phyloP scores from a whole-genome alignment of 1,140 invertebrate genomes.

The Diuraphis noxia region DNA sequence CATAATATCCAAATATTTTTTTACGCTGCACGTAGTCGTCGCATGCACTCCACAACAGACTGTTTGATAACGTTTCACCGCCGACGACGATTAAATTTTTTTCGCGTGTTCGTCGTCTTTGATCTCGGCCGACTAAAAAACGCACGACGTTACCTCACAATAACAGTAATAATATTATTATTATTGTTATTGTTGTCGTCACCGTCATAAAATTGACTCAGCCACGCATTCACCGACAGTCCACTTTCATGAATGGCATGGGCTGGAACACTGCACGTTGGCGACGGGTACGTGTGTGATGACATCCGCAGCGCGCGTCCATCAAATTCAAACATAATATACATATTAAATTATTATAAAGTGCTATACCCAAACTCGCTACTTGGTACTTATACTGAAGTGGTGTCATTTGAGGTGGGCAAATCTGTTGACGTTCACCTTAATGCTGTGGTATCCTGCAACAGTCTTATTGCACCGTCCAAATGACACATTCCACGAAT shows the following conservation, averaged over 20 bases:
- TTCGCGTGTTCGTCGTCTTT: background rate
- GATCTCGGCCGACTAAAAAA: background rate
- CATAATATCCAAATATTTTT: too few species aligned
- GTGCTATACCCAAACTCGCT: background rate
- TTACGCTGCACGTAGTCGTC: too few species aligned
- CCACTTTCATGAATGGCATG: conserved; percentile 50
- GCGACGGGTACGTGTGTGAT: conserved; percentile 41
- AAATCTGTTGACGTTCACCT: background rate
- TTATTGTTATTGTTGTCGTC: background rate
- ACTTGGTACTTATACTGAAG: background rate
- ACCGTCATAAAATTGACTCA: background rate
- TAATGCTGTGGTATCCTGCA: background rate
- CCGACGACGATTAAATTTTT: background rate
- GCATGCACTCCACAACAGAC: background rate
- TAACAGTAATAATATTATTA: background rate
- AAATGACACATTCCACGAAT: background rate
- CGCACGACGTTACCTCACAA: background rate
- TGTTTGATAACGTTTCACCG: background rate
- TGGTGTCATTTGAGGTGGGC: background rate
- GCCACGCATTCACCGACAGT: background rate
- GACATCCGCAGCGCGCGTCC: too few species aligned
- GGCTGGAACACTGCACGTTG: conserved; percentile 51
- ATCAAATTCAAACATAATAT: background rate
- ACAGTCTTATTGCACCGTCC: background rate
- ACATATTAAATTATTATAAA: too few species aligned